Evolutionary conservation across 2,113 vertebrate species (phyloP), one percentile per base, ranked within the genome.

Genomic region (Plotosus lineatus): DNA sequence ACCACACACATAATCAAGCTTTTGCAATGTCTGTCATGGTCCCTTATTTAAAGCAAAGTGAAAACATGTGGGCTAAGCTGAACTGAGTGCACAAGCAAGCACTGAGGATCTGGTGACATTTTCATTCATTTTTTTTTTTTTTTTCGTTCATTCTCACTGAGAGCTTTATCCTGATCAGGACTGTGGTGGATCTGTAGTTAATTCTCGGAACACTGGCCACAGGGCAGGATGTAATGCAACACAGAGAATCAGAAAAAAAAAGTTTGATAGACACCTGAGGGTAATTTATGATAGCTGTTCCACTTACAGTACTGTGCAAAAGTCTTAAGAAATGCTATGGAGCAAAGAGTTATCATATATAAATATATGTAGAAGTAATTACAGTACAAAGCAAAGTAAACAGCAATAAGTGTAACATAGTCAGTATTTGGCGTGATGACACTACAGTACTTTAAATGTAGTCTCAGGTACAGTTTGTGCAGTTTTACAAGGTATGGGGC

Each of bases 151-250:
- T 50, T 28, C 50, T 21, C 44, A 50, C 44, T 50, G 23, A 50
- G 26, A 0, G 19, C 14, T 36, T 73, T 73, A 51, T 51, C 36
- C 46, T 51, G 69, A 19, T 73, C 28, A 50, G 46, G 69, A 4
- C 69, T 73, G 46, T 36, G 69, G 31, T 73, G 44, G 69, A 50
- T 72, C 69, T 72, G 46, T 44, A 72, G 46, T 28, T 46, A 23
- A 23, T 31, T 28, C 48, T 6, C 0, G 46, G 5, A 51, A 51
- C 69, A 51, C 28, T 36, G 17, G 10, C 46, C 46, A 73, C 69
- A 73, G 46, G 46, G 46, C 46, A 73, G 31, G 31, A 73, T 51
- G 28, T 73, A 51, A n/a, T 51, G 17, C 9, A 73, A 51, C 31
- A 51, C 28, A 36, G 46, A 9, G 46, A 9, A 46, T 33, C 46